These are phyloP conservation scores for Gadopsis marmoratus DNA, from an alignment of 2,797 vertebrate species.

Conservation along the genomic window DNA sequence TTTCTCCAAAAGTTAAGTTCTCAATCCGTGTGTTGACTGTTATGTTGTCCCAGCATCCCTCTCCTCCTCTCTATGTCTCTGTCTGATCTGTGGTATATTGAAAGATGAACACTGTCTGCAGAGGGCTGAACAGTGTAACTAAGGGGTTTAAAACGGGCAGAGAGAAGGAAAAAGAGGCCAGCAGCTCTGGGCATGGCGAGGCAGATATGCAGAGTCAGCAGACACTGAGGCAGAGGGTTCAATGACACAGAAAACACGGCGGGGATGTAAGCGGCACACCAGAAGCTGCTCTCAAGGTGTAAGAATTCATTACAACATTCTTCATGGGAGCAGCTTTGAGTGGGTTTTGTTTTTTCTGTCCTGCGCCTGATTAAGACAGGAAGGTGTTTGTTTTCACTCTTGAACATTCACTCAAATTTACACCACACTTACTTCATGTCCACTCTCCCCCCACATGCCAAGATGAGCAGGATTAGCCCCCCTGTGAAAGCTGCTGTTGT, in stretches of 20 bases:
- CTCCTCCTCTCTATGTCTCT: background rate
- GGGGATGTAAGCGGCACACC: constrained; percentile 30
- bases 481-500: constrained; percentile 45
- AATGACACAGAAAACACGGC: constrained; percentile 62
- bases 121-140: constrained; percentile 43
- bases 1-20: constrained; percentile 24
- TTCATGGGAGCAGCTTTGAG: constrained; percentile 20
- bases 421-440: background rate
- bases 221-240: constrained; percentile 55
- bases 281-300: constrained; percentile 45
- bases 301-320: constrained; percentile 32
- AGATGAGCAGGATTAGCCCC: constrained; percentile 55
- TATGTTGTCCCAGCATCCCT: constrained; percentile 14
- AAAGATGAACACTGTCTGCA: constrained; percentile 39
- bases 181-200: constrained; percentile 42
- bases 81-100: constrained; percentile 35
- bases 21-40: constrained; percentile 11
- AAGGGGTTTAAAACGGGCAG: constrained; percentile 46
- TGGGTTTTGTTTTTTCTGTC: constrained; percentile 34
- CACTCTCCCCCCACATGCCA: background rate
- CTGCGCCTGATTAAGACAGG: background rate
- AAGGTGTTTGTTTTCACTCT: constrained; percentile 15
- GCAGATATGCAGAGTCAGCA: constrained; percentile 74
- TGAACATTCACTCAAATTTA: constrained; percentile 20
- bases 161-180: constrained; percentile 48